A percentile compares a stretch with the other conserved stretches of the same genome.
phyloP scores from a whole-genome alignment of 1,140 invertebrate genomes.

The Drosophila busckii region DNA sequence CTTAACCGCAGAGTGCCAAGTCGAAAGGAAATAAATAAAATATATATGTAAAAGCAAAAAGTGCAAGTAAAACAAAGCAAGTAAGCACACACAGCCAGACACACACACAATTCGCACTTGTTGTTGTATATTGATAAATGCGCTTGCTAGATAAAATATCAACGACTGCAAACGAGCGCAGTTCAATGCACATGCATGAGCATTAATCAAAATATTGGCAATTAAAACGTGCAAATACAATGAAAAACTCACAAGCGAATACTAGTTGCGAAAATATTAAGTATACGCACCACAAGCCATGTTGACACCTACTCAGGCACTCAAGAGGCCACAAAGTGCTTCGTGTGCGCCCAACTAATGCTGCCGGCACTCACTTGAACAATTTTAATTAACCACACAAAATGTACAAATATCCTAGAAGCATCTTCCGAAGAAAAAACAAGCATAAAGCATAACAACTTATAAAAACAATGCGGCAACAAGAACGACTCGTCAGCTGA shows the following conservation, averaged over 20 bases:
- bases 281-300: too few species aligned
- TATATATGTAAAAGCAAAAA: conserved; percentile 9
- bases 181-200: too few species aligned
- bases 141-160: too few species aligned
- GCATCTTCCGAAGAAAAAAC: conserved; percentile 14
- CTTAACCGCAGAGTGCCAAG: conserved; percentile 22
- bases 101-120: too few species aligned
- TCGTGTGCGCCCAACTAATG: neutral
- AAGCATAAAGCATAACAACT: conserved; percentile 46
- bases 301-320: too few species aligned
- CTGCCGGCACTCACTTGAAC: conserved; percentile 15
- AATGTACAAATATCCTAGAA: conserved; percentile 28
- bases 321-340: too few species aligned
- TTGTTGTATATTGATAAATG: too few species aligned
- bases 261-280: too few species aligned
- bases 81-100: conserved; percentile 11
- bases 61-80: conserved; percentile 5
- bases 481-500: conserved; percentile 1
- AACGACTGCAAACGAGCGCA: too few species aligned
- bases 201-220: too few species aligned
- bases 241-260: too few species aligned
- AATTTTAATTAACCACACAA: conserved; percentile 55
- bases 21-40: neutral
- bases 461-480: conserved; percentile 61
- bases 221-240: too few species aligned